Evolutionary conservation across 2,797 vertebrate species (phyloP), one percentile per base, ranked within the genome.

Genomic region (Emydoidea blandingii): DNA sequence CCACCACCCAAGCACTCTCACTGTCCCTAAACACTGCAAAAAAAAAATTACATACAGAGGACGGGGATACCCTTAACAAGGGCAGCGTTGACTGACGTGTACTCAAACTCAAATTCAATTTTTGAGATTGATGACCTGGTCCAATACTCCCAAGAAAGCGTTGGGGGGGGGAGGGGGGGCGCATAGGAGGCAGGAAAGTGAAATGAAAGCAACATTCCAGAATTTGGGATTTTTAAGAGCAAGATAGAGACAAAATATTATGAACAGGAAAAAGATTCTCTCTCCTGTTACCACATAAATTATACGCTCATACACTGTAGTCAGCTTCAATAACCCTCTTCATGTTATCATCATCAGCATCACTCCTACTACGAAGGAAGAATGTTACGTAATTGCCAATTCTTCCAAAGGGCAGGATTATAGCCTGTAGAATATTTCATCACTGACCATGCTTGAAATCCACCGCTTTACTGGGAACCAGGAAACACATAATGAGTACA

Each of bases 371-470:
- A 89, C 7, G 89, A 80, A 82, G 47, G 83, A 87, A 62, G 50
- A 95, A 94, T 81, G 79, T 81, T 79, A 59, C 9, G 52, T 37
- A 94, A 92, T 89, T 96, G 86, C 50, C 47, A 94, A 81, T 41
- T 52, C 12, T 90, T 95, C 50, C 79, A 97, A 97, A 95, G 92
- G 94, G 94, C 94, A 95, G 74, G 91, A 68, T 81, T 93, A 92
- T 76, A 97, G 88, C 76, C 80, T 92, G 76, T 6, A 87, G 68
- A 79, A 68, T 95, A 93, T 94, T 87, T 59, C 31, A 79, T 81
- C 89, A 68, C 91, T 59, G 25, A 79, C 23, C 84, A 86, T 1
- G 14, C 87, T 84, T 92, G 81, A 93, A 95, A 96, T 87, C 52
- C 18, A 79, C 79, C 56, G 78, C 68, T 94, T 37, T 29, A 91